Conservation (phyloP, 2,113 vertebrate species). For the Hypocryptadius cinnamomeus region DNA sequence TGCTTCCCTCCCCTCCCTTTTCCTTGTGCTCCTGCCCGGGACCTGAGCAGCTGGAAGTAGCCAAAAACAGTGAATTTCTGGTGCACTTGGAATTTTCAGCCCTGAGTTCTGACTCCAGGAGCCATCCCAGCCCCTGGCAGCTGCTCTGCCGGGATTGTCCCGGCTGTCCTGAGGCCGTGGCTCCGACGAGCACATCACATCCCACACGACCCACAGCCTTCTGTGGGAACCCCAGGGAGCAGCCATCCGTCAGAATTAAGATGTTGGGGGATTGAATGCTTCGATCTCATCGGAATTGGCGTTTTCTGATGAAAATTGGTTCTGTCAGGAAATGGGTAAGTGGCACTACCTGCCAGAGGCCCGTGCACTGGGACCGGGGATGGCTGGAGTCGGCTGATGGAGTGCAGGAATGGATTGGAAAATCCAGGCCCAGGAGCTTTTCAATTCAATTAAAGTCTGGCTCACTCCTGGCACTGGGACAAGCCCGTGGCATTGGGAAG, state of each 20-base stretch:
- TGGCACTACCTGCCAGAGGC: not conserved
- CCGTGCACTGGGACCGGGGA: rapidly evolving
- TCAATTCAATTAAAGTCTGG: not conserved
- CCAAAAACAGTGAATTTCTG: not conserved
- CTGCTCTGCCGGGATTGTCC: not conserved
- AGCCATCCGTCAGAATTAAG: not conserved
- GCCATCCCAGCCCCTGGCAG: not conserved
- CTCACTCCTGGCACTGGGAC: not conserved
- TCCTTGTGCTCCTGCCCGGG: not conserved
- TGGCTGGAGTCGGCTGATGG: not conserved
- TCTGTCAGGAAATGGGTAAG: not conserved
- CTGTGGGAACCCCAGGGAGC: not conserved
- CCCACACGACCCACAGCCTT: not conserved
- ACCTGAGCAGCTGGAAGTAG: not conserved
- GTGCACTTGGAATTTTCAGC: not conserved
- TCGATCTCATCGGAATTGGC: not conserved
- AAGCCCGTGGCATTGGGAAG: rapidly evolving
- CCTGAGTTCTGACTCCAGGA: not conserved
- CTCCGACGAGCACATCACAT: not conserved
- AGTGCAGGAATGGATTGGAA: not conserved
- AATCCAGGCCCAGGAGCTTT: not conserved
- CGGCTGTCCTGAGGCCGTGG: rapidly evolving
- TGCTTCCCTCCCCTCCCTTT: not conserved
- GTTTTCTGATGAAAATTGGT: not conserved
- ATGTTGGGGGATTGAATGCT: not conserved